Evolutionary conservation across 1,140 invertebrate genomes (phyloP).

Genomic region (Propsilocerus akamusi): DNA sequence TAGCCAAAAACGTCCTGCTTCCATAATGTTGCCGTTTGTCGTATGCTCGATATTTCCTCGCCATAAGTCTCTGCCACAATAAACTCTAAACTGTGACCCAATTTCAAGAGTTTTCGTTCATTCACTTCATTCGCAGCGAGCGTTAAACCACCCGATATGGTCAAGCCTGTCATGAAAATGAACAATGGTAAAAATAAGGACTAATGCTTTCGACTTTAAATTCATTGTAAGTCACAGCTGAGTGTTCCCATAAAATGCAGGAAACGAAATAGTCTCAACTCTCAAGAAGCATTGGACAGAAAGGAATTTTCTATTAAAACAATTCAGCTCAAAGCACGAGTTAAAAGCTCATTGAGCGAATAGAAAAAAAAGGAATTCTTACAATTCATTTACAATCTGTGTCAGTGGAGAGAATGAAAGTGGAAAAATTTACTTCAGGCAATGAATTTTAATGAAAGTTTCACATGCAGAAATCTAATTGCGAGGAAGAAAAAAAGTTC

Average conservation of each 20-base stretch:
- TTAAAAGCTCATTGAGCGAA: too few species aligned
- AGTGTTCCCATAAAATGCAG: not conserved
- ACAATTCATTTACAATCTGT: too few species aligned
- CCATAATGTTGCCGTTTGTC: constrained; percentile 72
- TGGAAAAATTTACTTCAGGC: too few species aligned
- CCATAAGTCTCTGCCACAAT: constrained; percentile 83
- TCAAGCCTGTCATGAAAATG: constrained; percentile 12
- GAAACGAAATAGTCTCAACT: not conserved
- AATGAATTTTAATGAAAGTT: too few species aligned
- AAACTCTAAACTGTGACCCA: constrained; percentile 57
- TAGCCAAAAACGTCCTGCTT: constrained; percentile 69
- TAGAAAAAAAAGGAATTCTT: too few species aligned
- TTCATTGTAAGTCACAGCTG: not conserved
- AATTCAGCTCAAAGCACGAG: not conserved
- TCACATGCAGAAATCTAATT: too few species aligned
- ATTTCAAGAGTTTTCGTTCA: constrained; percentile 31
- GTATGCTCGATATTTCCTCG: constrained; percentile 68
- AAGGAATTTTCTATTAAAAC: not conserved
- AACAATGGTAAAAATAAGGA: not conserved
- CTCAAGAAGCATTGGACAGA: too few species aligned
- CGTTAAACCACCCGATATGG: constrained; percentile 60
- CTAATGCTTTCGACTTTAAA: not conserved
- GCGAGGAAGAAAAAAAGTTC: too few species aligned
- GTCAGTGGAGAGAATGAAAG: too few species aligned
- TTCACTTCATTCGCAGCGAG: constrained; percentile 59